A percentile compares a stretch with the other conserved stretches of the same genome.
These are phyloP conservation scores for Gobionotothen gibberifrons DNA, from an alignment of 2,797 vertebrate genomes.

Conservation along the genomic window DNA sequence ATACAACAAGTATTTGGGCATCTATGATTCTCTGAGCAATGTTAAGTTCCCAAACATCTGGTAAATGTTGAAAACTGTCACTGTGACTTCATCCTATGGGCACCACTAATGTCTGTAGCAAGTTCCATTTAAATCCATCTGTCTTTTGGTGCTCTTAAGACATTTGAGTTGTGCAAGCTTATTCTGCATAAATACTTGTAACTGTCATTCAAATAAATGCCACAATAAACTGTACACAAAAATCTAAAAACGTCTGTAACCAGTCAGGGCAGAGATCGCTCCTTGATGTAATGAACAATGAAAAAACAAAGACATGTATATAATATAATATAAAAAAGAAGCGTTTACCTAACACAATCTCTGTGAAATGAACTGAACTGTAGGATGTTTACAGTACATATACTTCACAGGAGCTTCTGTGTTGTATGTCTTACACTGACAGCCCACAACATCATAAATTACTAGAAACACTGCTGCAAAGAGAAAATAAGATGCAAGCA, in stretches of 20 bases:
- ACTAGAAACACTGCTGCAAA: constrained; percentile 5
- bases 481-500: constrained; percentile 14
- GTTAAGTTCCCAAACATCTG: too few relatives aligned
- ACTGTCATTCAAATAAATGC: background rate
- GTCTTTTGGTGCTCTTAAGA: too few relatives aligned
- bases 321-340: background rate
- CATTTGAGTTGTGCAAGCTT: too few relatives aligned
- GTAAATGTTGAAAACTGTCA: too few relatives aligned
- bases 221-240: background rate
- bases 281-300: background rate
- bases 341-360: background rate
- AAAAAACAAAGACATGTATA: background rate
- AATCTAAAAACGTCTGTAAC: background rate
- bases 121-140: too few relatives aligned
- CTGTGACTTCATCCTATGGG: too few relatives aligned
- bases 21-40: too few relatives aligned
- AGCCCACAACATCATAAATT: constrained; percentile 14
- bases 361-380: background rate
- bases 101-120: too few relatives aligned
- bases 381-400: background rate
- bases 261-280: background rate
- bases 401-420: constrained; percentile 13
- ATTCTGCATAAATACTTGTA: background rate
- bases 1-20: background rate
- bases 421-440: constrained; percentile 8